These are phyloP conservation scores for Platycercus adscitus DNA, from an alignment of 2,113 vertebrate genomes.

Conservation along the genomic window DNA sequence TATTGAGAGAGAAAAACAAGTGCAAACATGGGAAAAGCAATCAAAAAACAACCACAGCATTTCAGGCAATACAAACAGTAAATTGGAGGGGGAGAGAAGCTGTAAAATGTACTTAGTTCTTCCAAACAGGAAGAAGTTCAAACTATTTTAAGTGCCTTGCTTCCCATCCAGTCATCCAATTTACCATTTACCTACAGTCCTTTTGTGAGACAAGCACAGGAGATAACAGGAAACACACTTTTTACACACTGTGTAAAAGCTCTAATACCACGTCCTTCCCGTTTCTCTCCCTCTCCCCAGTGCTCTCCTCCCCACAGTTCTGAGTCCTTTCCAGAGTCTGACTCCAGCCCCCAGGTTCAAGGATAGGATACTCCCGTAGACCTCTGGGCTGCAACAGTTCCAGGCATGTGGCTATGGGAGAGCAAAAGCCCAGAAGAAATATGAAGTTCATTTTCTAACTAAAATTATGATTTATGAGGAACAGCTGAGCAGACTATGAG, in stretches of 20 bases:
- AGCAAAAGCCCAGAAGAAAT: constrained; percentile 50
- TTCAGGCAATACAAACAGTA: not conserved
- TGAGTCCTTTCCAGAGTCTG: not conserved
- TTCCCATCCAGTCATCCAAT: not conserved
- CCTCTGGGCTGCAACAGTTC: constrained; percentile 13
- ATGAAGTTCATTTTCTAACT: constrained; percentile 38
- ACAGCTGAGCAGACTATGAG: constrained; percentile 8
- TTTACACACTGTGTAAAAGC: not conserved
- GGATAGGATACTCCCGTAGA: not conserved
- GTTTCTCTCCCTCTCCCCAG: not conserved
- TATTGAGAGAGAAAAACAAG: not conserved
- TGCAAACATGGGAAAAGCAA: not conserved
- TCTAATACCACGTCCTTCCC: not conserved
- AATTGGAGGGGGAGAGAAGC: not conserved
- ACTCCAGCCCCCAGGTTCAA: not conserved
- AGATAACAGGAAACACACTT: fast-evolving
- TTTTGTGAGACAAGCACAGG: not conserved
- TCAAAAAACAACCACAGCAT: not conserved
- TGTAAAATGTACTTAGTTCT: not conserved
- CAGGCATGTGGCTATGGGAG: constrained; percentile 10
- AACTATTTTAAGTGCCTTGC: not conserved
- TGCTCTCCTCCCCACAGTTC: not conserved
- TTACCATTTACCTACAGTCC: not conserved
- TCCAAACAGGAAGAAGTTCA: not conserved
- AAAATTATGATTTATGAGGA: constrained; percentile 63